These are phyloP conservation scores for Eubucco bourcierii DNA, from an alignment of 2,113 vertebrate genomes.

Conservation along the genomic window DNA sequence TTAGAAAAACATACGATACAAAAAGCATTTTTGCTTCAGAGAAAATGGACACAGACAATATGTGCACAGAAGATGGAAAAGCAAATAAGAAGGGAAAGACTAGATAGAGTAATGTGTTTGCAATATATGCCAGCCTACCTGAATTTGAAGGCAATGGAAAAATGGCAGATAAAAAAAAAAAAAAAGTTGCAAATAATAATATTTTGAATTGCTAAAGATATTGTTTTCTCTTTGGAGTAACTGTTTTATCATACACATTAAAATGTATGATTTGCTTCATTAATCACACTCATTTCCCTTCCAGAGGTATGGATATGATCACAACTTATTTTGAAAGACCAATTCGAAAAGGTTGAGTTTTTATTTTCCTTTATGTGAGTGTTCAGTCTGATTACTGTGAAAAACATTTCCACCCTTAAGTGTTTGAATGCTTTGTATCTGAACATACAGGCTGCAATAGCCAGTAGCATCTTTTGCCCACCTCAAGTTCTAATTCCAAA, in stretches of 20 bases:
- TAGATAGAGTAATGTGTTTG: not conserved
- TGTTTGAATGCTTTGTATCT: slow-evolving; percentile 29
- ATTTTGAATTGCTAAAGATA: slow-evolving; percentile 59
- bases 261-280: slow-evolving; percentile 74
- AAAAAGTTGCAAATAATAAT: slow-evolving; percentile 38
- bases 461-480: slow-evolving; percentile 11
- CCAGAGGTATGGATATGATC: slow-evolving; percentile 42
- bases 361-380: slow-evolving; percentile 42
- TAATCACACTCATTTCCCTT: slow-evolving; percentile 72
- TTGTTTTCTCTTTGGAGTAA: slow-evolving; percentile 66
- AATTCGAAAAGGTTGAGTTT: slow-evolving; percentile 40
- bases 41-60: not conserved
- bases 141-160: slow-evolving; percentile 29
- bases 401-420: slow-evolving; percentile 36
- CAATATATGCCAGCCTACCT: slow-evolving; percentile 24
- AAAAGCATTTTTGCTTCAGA: not conserved
- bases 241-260: slow-evolving; percentile 63
- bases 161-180: slow-evolving; percentile 38
- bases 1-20: not conserved
- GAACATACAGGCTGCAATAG: slow-evolving; percentile 1
- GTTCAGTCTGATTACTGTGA: slow-evolving; percentile 27
- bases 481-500: slow-evolving; percentile 21
- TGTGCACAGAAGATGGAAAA: slow-evolving; percentile 32
- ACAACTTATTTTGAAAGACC: slow-evolving; percentile 42
- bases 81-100: slow-evolving; percentile 10